Conservation (phyloP, 2,888 invertebrate genomes). For the Drosophila leonis region DNA sequence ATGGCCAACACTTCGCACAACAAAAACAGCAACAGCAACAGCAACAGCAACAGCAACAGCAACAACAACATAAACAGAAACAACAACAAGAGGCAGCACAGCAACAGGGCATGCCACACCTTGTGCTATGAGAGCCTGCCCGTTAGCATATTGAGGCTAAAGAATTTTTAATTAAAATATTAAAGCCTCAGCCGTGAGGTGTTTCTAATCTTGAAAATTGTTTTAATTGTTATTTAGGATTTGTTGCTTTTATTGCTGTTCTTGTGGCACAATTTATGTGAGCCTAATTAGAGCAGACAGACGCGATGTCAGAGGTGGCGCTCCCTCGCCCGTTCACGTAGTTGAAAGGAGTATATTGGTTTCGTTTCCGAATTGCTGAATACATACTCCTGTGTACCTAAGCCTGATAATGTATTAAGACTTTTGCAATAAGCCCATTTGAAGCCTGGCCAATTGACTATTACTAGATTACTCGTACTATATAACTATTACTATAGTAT, state of each 20-base stretch:
- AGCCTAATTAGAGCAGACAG: constrained; percentile 78
- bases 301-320: constrained; percentile 29
- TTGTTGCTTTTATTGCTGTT: constrained; percentile 59
- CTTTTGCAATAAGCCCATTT: background rate
- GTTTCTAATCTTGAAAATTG: constrained; percentile 82
- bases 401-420: background rate
- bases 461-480: background rate
- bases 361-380: background rate
- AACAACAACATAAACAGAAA: constrained; percentile 8
- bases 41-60: constrained; percentile 27
- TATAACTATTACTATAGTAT: too few species aligned
- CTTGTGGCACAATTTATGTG: constrained; percentile 66
- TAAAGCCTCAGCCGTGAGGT: constrained; percentile 75
- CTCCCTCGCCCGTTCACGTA: background rate
- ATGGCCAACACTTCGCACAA: constrained; percentile 18
- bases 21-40: too few species aligned
- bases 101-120: constrained; percentile 15
- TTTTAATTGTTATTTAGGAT: constrained; percentile 81
- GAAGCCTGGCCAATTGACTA: too few species aligned
- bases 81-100: constrained; percentile 11
- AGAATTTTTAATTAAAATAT: constrained; percentile 81
- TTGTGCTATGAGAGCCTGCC: constrained; percentile 18
- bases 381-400: too few species aligned
- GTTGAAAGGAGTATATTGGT: background rate
- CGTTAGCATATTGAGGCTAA: constrained; percentile 60